These are phyloP conservation scores for Patagioenas fasciata DNA, from an alignment of 2,113 vertebrate genomes.

Conservation along the genomic window DNA sequence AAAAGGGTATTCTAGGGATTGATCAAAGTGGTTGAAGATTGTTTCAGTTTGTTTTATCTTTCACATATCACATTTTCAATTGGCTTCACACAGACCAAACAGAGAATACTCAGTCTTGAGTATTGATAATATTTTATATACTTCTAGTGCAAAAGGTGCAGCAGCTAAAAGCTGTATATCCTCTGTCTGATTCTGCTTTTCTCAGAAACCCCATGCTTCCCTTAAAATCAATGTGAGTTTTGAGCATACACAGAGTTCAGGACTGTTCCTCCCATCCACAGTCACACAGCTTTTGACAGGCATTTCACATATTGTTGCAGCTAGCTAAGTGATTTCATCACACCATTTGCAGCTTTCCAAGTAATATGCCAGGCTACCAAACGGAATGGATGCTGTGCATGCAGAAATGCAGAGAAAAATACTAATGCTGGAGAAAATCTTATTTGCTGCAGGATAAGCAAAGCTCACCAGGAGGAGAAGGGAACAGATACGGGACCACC, in stretches of 20 bases:
- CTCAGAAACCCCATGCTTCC: background rate
- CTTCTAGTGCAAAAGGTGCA: background rate
- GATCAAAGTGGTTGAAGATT: background rate
- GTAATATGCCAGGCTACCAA: background rate
- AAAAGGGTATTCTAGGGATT: background rate
- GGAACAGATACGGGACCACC: background rate
- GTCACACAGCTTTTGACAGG: background rate
- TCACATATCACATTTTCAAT: background rate
- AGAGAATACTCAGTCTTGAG: background rate
- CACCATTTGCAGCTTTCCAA: conserved; percentile 1
- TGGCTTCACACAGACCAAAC: background rate
- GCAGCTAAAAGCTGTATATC: background rate
- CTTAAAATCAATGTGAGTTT: background rate
- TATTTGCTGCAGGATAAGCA: background rate
- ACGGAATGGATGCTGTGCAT: background rate
- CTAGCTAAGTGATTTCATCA: conserved; percentile 15
- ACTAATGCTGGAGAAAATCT: background rate
- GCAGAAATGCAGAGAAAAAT: background rate
- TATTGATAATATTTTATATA: background rate
- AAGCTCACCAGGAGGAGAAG: background rate
- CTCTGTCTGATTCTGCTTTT: background rate
- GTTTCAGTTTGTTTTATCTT: background rate
- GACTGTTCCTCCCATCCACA: background rate
- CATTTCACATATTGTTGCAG: background rate
- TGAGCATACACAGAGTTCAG: background rate